A percentile compares a stretch with the other conserved stretches of the same genome.
phyloP scores from a whole-genome alignment of 1,140 invertebrate genomes.

The Gonatopus flavifemur region DNA sequence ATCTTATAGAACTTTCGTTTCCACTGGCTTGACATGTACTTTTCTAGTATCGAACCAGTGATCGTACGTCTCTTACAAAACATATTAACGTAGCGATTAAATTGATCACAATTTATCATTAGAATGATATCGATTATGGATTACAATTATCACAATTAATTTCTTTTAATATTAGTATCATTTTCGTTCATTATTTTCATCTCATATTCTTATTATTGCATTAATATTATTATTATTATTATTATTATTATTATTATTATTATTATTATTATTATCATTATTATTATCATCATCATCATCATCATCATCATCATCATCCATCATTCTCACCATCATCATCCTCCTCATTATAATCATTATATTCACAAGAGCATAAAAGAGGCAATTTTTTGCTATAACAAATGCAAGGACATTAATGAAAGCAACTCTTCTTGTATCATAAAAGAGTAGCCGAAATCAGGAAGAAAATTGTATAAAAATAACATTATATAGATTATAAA shows the following conservation, averaged over 20 bases:
- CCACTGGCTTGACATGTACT: too few species aligned
- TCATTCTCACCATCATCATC: conserved; percentile 21
- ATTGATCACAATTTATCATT: conserved; percentile 21
- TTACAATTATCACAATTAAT: conserved; percentile 16
- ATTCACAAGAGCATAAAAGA: conserved; percentile 22
- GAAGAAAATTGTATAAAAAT: conserved; percentile 39
- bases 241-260: conserved; percentile 7
- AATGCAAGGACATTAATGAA: conserved; percentile 17
- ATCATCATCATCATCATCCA: conserved; percentile 15
- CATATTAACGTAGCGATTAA: conserved; percentile 22
- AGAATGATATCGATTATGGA: neutral
- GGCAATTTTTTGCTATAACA: conserved; percentile 26
- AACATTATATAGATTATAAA: conserved; percentile 24
- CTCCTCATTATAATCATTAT: conserved; percentile 15
- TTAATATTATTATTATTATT: conserved; percentile 1
- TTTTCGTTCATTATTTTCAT: conserved; percentile 20
- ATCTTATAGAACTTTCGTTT: too few species aligned
- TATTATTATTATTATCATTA: conserved; percentile 19
- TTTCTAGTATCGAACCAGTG: conserved; percentile 23
- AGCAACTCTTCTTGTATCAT: conserved; percentile 20
- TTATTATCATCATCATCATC: conserved; percentile 26
- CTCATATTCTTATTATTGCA: conserved; percentile 18
- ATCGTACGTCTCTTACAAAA: too few species aligned
- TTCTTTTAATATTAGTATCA: conserved; percentile 27
- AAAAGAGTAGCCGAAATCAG: conserved; percentile 24